A percentile compares a stretch with the other conserved stretches of the same genome.
phyloP scores from a whole-genome alignment of 2,797 vertebrate genomes.

The Pyrocephalus nanus region DNA sequence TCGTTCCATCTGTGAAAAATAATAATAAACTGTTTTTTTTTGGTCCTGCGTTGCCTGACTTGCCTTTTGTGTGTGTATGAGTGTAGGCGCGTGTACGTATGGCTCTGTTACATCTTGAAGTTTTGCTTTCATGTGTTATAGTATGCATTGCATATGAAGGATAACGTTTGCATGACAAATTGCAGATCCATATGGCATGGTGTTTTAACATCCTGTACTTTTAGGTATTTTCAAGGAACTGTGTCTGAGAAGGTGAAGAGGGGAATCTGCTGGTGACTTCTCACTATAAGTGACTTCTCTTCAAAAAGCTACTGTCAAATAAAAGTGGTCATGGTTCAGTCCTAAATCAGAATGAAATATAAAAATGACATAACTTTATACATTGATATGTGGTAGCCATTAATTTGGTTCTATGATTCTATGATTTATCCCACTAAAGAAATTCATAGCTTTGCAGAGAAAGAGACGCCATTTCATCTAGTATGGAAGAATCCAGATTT shows the following conservation, averaged over 20 bases:
- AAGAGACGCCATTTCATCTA: neutral
- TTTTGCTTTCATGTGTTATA: neutral
- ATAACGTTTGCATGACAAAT: neutral
- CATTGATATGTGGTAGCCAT: neutral
- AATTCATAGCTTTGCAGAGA: neutral
- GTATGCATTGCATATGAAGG: neutral
- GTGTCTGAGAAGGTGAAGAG: neutral
- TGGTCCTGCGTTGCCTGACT: neutral
- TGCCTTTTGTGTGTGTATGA: neutral
- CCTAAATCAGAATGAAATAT: neutral
- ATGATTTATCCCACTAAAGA: neutral
- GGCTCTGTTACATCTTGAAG: neutral
- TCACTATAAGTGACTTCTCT: neutral
- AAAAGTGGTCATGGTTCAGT: neutral
- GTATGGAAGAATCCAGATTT: neutral
- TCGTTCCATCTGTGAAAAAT: neutral
- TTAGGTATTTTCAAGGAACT: conserved; percentile 19
- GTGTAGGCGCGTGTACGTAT: neutral
- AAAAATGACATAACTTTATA: neutral
- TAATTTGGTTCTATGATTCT: neutral
- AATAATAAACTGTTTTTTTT: conserved; percentile 3
- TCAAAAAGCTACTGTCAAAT: neutral
- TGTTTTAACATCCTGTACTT: neutral
- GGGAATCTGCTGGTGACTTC: neutral
- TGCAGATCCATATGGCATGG: neutral